Evolutionary conservation across 2,797 vertebrate genomes (phyloP).

Genomic region (Galaxias olidus): DNA sequence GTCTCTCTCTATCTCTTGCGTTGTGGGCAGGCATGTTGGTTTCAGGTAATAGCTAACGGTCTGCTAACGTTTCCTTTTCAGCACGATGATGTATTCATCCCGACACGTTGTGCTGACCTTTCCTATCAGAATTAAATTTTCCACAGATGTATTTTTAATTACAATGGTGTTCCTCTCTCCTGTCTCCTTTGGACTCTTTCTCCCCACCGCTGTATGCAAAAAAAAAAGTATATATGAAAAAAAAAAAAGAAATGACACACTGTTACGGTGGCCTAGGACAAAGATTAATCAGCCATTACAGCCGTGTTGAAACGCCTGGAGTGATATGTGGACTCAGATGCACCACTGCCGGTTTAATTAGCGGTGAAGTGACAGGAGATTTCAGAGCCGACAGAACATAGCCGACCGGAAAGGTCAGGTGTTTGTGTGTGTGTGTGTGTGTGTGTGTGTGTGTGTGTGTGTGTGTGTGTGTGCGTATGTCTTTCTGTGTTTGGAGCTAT

Average conservation of each 20-base stretch:
- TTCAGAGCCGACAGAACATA: slow-evolving; percentile 36
- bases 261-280: neutral
- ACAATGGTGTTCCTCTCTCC: slow-evolving; percentile 56
- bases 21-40: neutral
- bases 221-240: no score
- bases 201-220: slow-evolving; percentile 12
- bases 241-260: no score
- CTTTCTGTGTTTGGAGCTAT: neutral
- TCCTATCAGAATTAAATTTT: slow-evolving; percentile 76
- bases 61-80: slow-evolving; percentile 61
- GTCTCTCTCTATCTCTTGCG: neutral
- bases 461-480: no score
- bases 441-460: no score
- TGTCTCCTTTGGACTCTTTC: slow-evolving; percentile 17
- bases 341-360: slow-evolving; percentile 56
- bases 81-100: slow-evolving; percentile 65
- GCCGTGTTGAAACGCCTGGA: slow-evolving; percentile 35
- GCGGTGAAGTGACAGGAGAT: slow-evolving; percentile 43
- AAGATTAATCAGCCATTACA: slow-evolving; percentile 62
- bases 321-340: slow-evolving; percentile 53
- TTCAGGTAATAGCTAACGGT: slow-evolving; percentile 24
- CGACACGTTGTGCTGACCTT: slow-evolving; percentile 67
- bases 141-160: slow-evolving; percentile 73
- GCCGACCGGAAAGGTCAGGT: slow-evolving; percentile 55
- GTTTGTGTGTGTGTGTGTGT: slow-evolving; percentile 4